These are phyloP conservation scores for Chionodraco myersi DNA, from an alignment of 2,113 vertebrate genomes.

Conservation along the genomic window DNA sequence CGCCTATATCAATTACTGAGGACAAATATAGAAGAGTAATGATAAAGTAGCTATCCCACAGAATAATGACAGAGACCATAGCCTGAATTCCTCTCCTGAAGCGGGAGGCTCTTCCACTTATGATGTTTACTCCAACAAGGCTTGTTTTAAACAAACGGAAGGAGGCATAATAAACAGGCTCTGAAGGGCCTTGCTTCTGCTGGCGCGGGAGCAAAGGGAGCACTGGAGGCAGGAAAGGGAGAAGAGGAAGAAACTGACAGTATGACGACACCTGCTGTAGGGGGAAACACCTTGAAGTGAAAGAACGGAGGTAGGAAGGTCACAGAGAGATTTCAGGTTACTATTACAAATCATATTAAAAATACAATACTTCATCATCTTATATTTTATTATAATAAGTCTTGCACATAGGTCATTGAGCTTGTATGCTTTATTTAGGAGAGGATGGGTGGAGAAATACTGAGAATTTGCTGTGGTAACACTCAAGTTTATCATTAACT, in stretches of 20 bases:
- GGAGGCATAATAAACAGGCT: conserved; percentile 71
- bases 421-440: not conserved
- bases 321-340: not conserved
- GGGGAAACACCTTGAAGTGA: not conserved
- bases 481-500: not conserved
- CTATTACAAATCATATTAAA: not conserved
- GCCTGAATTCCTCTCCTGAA: conserved; percentile 49
- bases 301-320: not conserved
- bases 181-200: conserved; percentile 42
- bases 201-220: not conserved
- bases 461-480: not conserved
- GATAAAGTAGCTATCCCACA: conserved; percentile 57
- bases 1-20: conserved; percentile 65
- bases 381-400: not conserved
- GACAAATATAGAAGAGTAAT: conserved; percentile 60
- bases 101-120: conserved; percentile 43
- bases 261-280: conserved; percentile 12
- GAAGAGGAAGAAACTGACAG: conserved; percentile 1
- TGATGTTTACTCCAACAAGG: conserved; percentile 63
- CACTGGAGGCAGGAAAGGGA: not conserved
- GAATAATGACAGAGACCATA: conserved; percentile 48
- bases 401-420: not conserved
- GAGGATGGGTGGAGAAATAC: not conserved
- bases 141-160: conserved; percentile 68
- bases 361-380: not conserved